Evolutionary conservation across 2,113 vertebrate species (phyloP).

Genomic region (Cygnus buccinator): DNA sequence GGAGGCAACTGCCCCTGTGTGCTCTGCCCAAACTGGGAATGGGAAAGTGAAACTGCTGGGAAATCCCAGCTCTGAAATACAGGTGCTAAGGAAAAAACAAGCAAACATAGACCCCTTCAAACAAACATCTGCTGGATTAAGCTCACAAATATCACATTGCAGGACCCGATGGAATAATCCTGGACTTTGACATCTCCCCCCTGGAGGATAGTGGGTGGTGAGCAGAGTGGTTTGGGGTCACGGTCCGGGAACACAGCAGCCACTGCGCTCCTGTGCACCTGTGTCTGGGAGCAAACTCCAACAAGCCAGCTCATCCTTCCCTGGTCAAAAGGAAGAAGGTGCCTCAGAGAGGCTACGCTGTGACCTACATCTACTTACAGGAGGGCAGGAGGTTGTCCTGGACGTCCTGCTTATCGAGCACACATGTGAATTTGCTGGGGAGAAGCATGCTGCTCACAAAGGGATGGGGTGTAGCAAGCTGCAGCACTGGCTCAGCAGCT

Average conservation of each 20-base stretch:
- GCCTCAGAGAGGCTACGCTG: neutral
- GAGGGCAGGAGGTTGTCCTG: neutral
- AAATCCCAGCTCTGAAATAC: neutral
- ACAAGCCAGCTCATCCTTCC: neutral
- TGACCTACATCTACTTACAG: neutral
- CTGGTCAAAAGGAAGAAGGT: neutral
- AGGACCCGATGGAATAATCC: neutral
- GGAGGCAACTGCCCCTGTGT: neutral
- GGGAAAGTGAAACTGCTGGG: neutral
- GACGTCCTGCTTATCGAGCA: neutral
- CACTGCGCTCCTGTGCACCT: neutral
- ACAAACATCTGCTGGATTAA: neutral
- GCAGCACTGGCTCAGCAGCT: neutral
- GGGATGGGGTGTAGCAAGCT: fast-evolving
- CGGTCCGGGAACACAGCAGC: neutral
- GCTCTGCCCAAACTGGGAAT: neutral
- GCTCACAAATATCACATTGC: neutral
- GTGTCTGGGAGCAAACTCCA: neutral
- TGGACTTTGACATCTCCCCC: neutral
- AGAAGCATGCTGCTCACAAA: neutral
- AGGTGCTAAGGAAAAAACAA: neutral
- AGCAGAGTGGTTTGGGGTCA: neutral
- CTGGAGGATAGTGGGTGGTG: no score
- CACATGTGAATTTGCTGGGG: neutral
- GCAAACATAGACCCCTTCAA: neutral